Base-by-base conservation (phyloP, 2,888 invertebrate genomes). In the Chironomus tentans region DNA sequence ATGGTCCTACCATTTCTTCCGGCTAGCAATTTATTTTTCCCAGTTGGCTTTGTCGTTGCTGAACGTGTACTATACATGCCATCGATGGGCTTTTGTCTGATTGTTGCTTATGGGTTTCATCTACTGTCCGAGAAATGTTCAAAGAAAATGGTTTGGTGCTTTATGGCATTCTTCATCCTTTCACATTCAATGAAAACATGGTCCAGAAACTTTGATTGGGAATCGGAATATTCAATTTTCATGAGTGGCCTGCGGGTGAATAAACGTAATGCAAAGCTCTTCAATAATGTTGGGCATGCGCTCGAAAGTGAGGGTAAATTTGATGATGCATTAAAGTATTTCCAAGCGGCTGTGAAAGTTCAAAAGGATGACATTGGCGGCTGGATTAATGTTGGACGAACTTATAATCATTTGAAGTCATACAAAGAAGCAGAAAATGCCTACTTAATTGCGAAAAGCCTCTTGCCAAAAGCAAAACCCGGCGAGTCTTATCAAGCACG, bases 221-320 rank as follows among this genome's bases (percentile, higher is more conserved):
- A 91, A 83, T 91, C 92, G 79, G 97, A 98, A 84, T 96, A 97
- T 82, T 90, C 93, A 22, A 91, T 98, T 81, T 98, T 97, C 85
- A 94, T 93, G 87, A 93, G 97, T 3, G 97, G 97, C 13, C 85
- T 98, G 75, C 87, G 87, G 83, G 88, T 82, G 3, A 76, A 95
- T 82, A 91, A 91, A 79, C 89, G 91, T 78, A 98, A 98, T 85
- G 98, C 98, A 24, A 98, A 98, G 84, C 87, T 98, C 24, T 98
- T 94, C 85, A 98, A 98, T 85, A 98, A 98, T 84, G 97, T 98
- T 2, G 98, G 97, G 0, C 97, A 98, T 84, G 96, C 97, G 0
- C 85, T 98, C 79, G 97, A 98, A 86, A 92, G 88, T 13, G 88
- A 88, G 21, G 86, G 87, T 0, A 86, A 85, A 38, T 90, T 87